These are phyloP conservation scores for Megaptera novaeangliae DNA, from an alignment of 2,113 vertebrate species.

Conservation along the genomic window DNA sequence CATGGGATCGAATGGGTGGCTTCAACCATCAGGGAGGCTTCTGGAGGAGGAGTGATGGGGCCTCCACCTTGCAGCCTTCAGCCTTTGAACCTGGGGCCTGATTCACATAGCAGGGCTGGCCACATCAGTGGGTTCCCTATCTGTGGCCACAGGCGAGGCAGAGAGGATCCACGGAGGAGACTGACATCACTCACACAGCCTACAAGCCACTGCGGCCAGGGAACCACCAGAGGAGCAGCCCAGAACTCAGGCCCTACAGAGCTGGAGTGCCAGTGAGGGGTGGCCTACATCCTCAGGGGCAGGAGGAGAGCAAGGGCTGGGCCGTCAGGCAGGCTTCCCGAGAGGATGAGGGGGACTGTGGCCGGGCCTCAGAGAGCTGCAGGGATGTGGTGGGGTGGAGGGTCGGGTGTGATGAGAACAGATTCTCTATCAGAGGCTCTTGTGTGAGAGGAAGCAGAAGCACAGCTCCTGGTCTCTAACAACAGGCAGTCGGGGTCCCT, in stretches of 20 bases:
- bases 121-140: no score
- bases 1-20: neutral
- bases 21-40: neutral
- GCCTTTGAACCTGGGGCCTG: neutral
- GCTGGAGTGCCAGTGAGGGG: no score
- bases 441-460: neutral
- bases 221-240: neutral
- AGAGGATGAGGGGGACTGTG: accelerated
- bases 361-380: neutral
- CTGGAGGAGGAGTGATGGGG: neutral
- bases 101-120: neutral
- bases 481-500: accelerated
- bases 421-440: neutral
- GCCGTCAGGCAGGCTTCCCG: neutral
- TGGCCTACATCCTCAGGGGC: neutral
- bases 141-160: neutral
- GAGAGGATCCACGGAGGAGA: neutral
- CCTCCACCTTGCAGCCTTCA: neutral
- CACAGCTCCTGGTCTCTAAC: neutral
- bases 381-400: neutral
- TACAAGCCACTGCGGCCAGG: neutral
- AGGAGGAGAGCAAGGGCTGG: neutral
- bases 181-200: neutral
- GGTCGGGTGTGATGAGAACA: neutral
- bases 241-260: neutral